Percentiles rank a stretch among this genome's conserved stretches.
Conservation (phyloP, 2,888 invertebrate species). For the Coenonympha glycerion region DNA sequence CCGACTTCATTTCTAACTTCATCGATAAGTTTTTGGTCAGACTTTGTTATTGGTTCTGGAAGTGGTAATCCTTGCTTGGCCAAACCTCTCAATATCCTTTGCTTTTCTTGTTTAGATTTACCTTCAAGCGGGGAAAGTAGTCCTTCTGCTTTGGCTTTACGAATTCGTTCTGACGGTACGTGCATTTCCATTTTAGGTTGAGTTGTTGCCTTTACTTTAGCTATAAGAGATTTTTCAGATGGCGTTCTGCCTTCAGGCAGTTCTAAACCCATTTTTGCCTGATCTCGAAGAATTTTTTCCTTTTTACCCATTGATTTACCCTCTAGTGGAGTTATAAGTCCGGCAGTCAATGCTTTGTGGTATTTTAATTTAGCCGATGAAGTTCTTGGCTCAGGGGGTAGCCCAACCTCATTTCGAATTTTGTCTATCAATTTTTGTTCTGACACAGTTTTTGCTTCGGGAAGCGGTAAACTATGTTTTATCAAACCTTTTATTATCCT, state of each 20-base stretch:
- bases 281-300: constrained; percentile 34
- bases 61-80: constrained; percentile 29
- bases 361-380: constrained; percentile 25
- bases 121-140: constrained; percentile 33
- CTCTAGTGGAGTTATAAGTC: constrained; percentile 31
- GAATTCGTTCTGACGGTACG: constrained; percentile 4
- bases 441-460: constrained; percentile 17
- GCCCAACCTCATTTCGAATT: constrained; percentile 21
- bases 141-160: constrained; percentile 32
- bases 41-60: constrained; percentile 30
- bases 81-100: constrained; percentile 32
- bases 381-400: constrained; percentile 23
- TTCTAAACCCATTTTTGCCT: constrained; percentile 33
- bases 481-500: constrained; percentile 24
- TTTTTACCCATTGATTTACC: constrained; percentile 36
- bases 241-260: constrained; percentile 31
- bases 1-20: constrained; percentile 29
- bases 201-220: constrained; percentile 29
- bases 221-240: constrained; percentile 31
- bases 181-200: constrained; percentile 22
- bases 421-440: constrained; percentile 27
- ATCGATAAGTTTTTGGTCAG: constrained; percentile 30
- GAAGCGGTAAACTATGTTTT: constrained; percentile 24
- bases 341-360: constrained; percentile 25
- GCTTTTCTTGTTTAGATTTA: constrained; percentile 32